Evolutionary conservation across 2,113 vertebrate genomes (phyloP).

Genomic region (Charadrius vociferus): DNA sequence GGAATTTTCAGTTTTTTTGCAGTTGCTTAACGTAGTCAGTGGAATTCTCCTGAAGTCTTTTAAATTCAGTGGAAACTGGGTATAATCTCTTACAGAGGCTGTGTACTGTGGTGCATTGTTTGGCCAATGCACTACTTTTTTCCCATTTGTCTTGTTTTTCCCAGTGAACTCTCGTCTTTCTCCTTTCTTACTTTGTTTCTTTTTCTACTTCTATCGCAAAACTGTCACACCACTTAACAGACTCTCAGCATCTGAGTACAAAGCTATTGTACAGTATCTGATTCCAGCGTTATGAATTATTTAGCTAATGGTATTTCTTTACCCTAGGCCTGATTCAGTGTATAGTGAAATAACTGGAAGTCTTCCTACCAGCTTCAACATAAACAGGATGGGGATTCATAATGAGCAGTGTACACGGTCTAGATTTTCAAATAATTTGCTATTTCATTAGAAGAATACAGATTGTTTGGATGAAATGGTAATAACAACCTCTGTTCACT

Average conservation of each 20-base stretch:
- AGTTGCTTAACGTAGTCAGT: neutral
- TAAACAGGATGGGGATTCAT: neutral
- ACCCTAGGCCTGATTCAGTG: neutral
- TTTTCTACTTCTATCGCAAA: neutral
- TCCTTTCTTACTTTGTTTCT: neutral
- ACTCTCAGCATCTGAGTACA: neutral
- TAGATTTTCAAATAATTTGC: neutral
- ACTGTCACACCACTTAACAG: neutral
- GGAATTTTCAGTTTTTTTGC: neutral
- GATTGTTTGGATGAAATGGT: neutral
- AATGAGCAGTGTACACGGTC: neutral
- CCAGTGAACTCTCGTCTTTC: neutral
- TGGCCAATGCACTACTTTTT: neutral
- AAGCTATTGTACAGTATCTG: neutral
- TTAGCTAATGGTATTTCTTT: neutral
- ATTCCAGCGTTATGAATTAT: neutral
- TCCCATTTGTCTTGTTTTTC: neutral
- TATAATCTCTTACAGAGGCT: neutral
- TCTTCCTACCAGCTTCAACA: neutral
- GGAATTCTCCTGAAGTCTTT: neutral
- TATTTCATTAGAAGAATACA: neutral
- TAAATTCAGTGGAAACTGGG: neutral
- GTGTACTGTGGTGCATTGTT: neutral
- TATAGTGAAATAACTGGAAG: neutral
- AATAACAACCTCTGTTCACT: neutral